Evolutionary conservation across 2,888 invertebrate species (phyloP).

Genomic region (Ophraella communa): DNA sequence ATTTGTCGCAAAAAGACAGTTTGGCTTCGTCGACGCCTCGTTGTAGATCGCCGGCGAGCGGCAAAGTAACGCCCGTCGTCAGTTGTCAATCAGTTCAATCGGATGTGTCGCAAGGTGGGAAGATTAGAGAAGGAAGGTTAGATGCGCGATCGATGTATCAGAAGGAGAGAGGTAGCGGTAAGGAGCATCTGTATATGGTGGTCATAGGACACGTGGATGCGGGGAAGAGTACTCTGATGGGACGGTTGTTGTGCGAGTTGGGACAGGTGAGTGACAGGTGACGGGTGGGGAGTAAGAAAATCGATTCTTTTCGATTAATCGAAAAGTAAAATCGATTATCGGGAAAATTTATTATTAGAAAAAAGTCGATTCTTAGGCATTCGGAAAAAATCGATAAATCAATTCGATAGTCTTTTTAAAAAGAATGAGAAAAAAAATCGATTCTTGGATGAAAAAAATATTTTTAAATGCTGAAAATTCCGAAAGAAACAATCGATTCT

Average conservation of each 20-base stretch:
- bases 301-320: too few species aligned
- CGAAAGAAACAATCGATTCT: too few species aligned
- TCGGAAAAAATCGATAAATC: too few species aligned
- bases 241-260: conserved; percentile 85
- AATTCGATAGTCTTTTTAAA: too few species aligned
- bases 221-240: conserved; percentile 97
- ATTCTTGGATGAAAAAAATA: too few species aligned
- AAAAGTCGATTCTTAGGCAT: too few species aligned
- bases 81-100: conserved; percentile 29
- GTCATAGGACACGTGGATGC: conserved; percentile 98
- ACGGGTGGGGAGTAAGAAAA: background rate
- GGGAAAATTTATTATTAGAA: too few species aligned
- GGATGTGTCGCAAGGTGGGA: conserved; percentile 42
- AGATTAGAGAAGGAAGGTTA: conserved; percentile 64
- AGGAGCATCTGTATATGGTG: conserved; percentile 89
- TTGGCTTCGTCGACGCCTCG: conserved; percentile 71
- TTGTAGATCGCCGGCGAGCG: conserved; percentile 61
- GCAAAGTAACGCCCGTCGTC: conserved; percentile 63
- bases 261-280: conserved; percentile 70
- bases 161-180: conserved; percentile 78
- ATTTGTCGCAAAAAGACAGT: conserved; percentile 56
- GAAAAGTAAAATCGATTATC: too few species aligned
- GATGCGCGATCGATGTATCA: conserved; percentile 71
- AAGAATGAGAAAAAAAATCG: too few species aligned
- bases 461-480: too few species aligned